phyloP scores from a whole-genome alignment of 30 jellyfish, hydroid and myxozoan genomes.

The Aurelia aurita complex sp. Pacific region DNA sequence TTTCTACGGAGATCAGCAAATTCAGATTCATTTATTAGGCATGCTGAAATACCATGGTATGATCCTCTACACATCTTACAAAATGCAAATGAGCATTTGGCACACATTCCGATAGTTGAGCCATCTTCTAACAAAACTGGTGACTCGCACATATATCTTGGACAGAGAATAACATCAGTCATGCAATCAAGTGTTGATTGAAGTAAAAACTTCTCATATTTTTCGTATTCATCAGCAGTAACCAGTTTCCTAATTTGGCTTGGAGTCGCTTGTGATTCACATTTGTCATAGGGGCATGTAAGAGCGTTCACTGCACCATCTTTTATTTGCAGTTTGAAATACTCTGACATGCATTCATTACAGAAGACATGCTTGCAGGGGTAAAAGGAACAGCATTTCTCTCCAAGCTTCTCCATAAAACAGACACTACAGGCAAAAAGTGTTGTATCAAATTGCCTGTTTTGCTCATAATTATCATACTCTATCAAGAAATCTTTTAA shows the following conservation, averaged over 20 bases:
- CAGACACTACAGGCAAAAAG: constrained; percentile 75
- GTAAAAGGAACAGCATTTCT: constrained; percentile 65
- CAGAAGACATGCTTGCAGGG: constrained; percentile 88
- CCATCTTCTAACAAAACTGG: constrained; percentile 76
- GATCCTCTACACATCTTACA: constrained; percentile 85
- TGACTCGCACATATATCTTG: constrained; percentile 79
- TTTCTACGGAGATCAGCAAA: constrained; percentile 46
- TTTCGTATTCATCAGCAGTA: constrained; percentile 57
- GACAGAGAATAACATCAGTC: constrained; percentile 88
- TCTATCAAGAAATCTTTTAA: constrained; percentile 58
- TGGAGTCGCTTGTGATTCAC: constrained; percentile 94
- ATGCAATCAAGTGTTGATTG: constrained; percentile 89
- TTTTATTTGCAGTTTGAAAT: constrained; percentile 69
- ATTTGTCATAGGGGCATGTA: constrained; percentile 80
- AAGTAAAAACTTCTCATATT: constrained; percentile 78
- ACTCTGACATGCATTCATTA: constrained; percentile 73
- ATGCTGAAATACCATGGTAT: constrained; percentile 87
- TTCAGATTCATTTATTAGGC: constrained; percentile 74
- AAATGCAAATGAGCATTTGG: constrained; percentile 84
- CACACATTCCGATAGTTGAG: constrained; percentile 67
- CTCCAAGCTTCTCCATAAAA: constrained; percentile 69
- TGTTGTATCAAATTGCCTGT: constrained; percentile 51
- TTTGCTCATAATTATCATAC: constrained; percentile 40
- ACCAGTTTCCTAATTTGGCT: constrained; percentile 73
- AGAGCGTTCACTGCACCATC: constrained; percentile 93